Evolutionary conservation across 2,888 invertebrate genomes (phyloP).

Genomic region (Calliphora vomitoria): DNA sequence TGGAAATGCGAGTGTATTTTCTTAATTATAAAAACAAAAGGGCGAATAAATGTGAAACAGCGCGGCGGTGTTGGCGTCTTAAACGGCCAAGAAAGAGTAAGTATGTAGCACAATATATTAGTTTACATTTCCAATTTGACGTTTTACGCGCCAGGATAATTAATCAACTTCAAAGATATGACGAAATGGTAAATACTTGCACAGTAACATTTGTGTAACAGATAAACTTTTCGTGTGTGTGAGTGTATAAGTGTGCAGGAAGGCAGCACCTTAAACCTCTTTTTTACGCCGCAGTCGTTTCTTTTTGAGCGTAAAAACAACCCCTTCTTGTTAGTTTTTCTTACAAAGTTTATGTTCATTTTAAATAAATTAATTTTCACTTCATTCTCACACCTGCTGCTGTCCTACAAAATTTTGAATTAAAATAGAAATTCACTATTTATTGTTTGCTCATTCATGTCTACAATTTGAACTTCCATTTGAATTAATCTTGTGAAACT

Average conservation of each 20-base stretch:
- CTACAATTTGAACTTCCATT: constrained; percentile 41
- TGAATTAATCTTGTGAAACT: constrained; percentile 62
- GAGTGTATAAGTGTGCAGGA: neutral
- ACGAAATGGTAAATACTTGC: constrained; percentile 77
- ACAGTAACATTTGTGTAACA: constrained; percentile 48
- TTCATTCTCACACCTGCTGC: constrained; percentile 78
- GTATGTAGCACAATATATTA: constrained; percentile 18
- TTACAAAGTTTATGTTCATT: constrained; percentile 65
- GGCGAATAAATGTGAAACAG: constrained; percentile 23
- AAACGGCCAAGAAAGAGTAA: constrained; percentile 19
- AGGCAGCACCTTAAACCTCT: constrained; percentile 24
- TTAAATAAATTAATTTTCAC: constrained; percentile 72
- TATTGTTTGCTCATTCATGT: constrained; percentile 19
- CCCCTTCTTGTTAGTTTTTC: constrained; percentile 31
- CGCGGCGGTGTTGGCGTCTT: constrained; percentile 5
- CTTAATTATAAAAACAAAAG: constrained; percentile 57
- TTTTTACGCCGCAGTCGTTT: neutral
- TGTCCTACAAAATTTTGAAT: constrained; percentile 40
- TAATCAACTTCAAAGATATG: constrained; percentile 82
- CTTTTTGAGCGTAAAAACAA: constrained; percentile 18
- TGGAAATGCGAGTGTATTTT: constrained; percentile 24
- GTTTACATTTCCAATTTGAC: constrained; percentile 66
- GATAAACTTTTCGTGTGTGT: neutral
- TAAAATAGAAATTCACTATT: constrained; percentile 41
- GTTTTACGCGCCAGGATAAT: constrained; percentile 73